Conservation (phyloP, 2,888 invertebrate genomes). For the Pomacea canaliculata region DNA sequence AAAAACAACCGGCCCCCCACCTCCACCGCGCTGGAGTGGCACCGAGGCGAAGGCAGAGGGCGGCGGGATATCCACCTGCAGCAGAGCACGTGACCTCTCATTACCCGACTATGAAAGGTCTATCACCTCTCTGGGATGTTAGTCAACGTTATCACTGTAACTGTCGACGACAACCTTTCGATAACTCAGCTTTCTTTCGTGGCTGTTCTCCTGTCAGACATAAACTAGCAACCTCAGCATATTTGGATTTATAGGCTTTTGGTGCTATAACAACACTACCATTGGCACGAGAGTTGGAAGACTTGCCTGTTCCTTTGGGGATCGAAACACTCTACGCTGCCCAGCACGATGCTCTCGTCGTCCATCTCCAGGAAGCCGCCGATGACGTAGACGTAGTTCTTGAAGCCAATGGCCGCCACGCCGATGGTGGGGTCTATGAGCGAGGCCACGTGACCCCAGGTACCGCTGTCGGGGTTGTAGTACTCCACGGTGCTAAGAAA, state of each 20-base stretch:
- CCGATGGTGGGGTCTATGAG: conserved; percentile 49
- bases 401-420: conserved; percentile 43
- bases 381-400: conserved; percentile 45
- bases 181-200: too few species aligned
- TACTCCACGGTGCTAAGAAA: conserved; percentile 49
- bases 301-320: conserved; percentile 44
- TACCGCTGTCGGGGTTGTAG: conserved; percentile 44
- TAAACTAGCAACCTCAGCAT: too few species aligned
- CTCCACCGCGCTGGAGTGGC: conserved; percentile 48
- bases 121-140: too few species aligned
- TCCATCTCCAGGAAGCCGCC: conserved; percentile 51
- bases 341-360: conserved; percentile 40
- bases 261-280: too few species aligned
- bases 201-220: too few species aligned
- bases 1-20: conserved; percentile 43
- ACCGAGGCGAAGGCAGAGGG: conserved; percentile 44
- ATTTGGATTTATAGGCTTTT: too few species aligned
- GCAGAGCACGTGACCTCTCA: too few species aligned
- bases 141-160: too few species aligned
- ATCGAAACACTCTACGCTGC: conserved; percentile 55
- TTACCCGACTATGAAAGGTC: too few species aligned
- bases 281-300: not conserved
- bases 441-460: conserved; percentile 42
- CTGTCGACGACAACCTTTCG: too few species aligned
- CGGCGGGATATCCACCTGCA: conserved; percentile 42